A percentile compares a stretch with the other conserved stretches of the same genome.
Conservation (phyloP, 1,140 invertebrate species). For the Neoseiulus cucumeris region DNA sequence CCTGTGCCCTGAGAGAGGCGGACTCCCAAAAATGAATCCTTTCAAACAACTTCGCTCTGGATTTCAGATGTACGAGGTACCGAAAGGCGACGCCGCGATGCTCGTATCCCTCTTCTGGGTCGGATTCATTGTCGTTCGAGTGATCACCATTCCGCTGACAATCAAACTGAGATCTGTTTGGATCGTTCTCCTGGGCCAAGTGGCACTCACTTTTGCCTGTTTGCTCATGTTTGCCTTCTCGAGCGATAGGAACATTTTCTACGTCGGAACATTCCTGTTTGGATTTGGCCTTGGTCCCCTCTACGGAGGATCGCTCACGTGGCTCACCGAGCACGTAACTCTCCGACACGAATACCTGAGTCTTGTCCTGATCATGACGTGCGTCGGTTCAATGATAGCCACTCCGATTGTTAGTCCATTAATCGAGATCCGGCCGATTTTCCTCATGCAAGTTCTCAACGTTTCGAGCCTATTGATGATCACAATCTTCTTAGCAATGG, state of each 20-base stretch:
- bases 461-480: neutral
- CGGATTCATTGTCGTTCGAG: neutral
- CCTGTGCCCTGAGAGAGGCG: too few relatives aligned
- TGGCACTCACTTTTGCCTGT: neutral
- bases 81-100: neutral
- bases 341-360: constrained; percentile 1
- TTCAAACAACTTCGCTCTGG: too few relatives aligned
- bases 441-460: neutral
- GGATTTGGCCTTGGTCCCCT: neutral
- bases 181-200: neutral
- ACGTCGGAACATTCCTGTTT: neutral
- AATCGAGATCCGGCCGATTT: neutral
- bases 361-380: neutral
- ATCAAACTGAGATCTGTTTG: neutral
- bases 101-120: neutral
- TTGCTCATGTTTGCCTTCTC: neutral
- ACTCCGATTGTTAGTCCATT: neutral
- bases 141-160: neutral
- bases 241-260: neutral
- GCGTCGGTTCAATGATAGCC: neutral
- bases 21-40: too few relatives aligned
- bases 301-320: neutral
- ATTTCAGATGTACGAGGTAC: neutral
- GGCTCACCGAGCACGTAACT: neutral
- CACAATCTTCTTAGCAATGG: neutral